Evolutionary conservation across 2,797 vertebrate genomes (phyloP), one percentile per base, ranked within the genome.

Genomic region (Malurus leucopterus): DNA sequence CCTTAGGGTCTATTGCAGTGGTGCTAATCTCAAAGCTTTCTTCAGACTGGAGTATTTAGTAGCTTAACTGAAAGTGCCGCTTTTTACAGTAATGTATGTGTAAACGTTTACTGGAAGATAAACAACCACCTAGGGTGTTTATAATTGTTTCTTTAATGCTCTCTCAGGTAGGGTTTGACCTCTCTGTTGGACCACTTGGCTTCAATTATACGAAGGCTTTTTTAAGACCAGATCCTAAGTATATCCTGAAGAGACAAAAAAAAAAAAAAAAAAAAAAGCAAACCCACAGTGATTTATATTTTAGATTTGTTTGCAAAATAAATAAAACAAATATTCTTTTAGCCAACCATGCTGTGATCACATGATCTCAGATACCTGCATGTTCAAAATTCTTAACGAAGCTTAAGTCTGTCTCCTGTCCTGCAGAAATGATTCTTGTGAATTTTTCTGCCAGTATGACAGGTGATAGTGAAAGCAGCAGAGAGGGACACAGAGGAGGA

Each of bases 231-330:
- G 55, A 80, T 84, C 29, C 4, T 84, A 41, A 62, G 7, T 32
- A 63, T 36, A 84, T 32, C 32, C 74, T 76, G 54, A 73, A 91
- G 22, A 77, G 67, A 36, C n/a, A n/a, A 36, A 65, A 75, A 77
- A 70, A 34, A 34, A 34, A 34, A 34, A 34, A 70, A 74, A 76
- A 78, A 74, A 32, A 16, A 51, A 16, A 2, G 0, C 8, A 78
- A 64, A 24, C 24, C 70, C 50, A 53, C 26, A 82, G 61, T 54
- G 80, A 84, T 47, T 85, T 82, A 3, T 38, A 73, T 51, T 86
- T 76, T 44, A 63, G 57, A 89, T 44, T 58, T 86, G 65, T 61
- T 86, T 84, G 55, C 68, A 84, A 93, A 93, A 93, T 92, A 94
- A 95, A 93, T 92, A 84, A 84, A 3, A 1, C 44, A 80, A 78